Base-by-base conservation (phyloP, 2,888 invertebrate genomes). In the Athalia cordata region DNA sequence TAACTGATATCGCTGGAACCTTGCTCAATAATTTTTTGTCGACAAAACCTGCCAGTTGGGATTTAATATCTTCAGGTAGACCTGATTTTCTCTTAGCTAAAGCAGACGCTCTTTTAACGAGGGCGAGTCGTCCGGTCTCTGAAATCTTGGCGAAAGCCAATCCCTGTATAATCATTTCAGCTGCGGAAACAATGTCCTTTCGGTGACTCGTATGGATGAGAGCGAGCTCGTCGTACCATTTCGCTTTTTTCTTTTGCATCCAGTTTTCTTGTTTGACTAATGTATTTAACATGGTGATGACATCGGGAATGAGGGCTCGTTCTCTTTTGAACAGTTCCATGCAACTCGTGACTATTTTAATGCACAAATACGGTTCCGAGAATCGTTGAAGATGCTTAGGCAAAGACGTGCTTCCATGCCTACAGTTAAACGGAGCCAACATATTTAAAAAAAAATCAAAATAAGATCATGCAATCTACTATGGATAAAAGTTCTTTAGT, bases 281-380 rank as follows among this genome's bases (percentile, higher is more conserved):
- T 7, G 72, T 74, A 8, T 78, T 79, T 29, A 90, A 78, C 59
- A 83, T 82, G 45, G 82, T 61, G 2, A 85, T 83, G 0, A 85
- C 86, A 8, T 68, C 78, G 1, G 74, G 29, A 4, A 84, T 81
- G 0, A 79, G 85, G 9, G 85, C 81, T 4, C 80, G 75, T 5
- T 80, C 62, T 67, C 87, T 90, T 80, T 89, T 90, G 72, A 89
- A 88, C 9, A 86, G 85, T 3, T 86, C 84, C n/a, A 90, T 75
- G 47, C 85, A 86, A n/a, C 78, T 82, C 62, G 82, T 85, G n/a
- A 90, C 77, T 65, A 88, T 81, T 84, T 89, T 90, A 0, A 84
- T 78, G 89, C 88, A 89, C 0, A 80, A 29, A 66, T 87, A 86
- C 52, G 82, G 83, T 5, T 86, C 83, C 13, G 81, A 81, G 78